Evolutionary conservation across 2,888 invertebrate genomes (phyloP), one percentile per base, ranked within the genome.

Genomic region (Syritta pipiens): DNA sequence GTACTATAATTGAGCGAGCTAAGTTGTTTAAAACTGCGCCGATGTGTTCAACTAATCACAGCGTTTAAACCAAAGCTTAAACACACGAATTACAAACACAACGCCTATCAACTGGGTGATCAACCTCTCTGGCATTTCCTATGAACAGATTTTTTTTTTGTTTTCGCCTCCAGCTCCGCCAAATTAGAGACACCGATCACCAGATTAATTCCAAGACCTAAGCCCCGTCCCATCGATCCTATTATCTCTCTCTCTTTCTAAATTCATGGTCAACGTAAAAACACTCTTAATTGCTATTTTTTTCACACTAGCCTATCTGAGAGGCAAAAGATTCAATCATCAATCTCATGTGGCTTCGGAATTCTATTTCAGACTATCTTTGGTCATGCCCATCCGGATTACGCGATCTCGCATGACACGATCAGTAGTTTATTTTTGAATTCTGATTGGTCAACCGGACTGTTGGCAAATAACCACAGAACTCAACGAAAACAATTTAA

Each of bases 81-180:
- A n/a, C n/a, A n/a, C n/a, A n/a, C n/a, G 9, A 7, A 10, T 9
- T 3, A 32, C n/a, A 48, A 28, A 19, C 19, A 49, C 1, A 9
- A 42, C 4, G 3, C 22, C 19, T 20, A 7, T n/a, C 17, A 14
- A 37, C 37, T 1, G 12, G 42, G 20, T 57, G 28, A 42, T 3
- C 22, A 48, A 60, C 46, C 60, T 19, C 14, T 22, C 6, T 14
- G 60, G 60, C 10, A 60, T 60, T 60, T 60, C 35, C 35, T 19
- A n/a, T n/a, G 6, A 48, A 24, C 19, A 24, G 24, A n/a, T n/a
- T n/a, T 14, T 3, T 5, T 35, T 10, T 2, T 20, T 17, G 17
- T 4, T 14, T 9, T 17, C 6, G 14, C 37, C 20, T 6, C 17
- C n/a, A 14, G 12, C 12, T 7, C 20, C 9, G 10, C 20, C 7